Conservation (phyloP, 2,113 vertebrate genomes). For the Burhinus bistriatus region DNA sequence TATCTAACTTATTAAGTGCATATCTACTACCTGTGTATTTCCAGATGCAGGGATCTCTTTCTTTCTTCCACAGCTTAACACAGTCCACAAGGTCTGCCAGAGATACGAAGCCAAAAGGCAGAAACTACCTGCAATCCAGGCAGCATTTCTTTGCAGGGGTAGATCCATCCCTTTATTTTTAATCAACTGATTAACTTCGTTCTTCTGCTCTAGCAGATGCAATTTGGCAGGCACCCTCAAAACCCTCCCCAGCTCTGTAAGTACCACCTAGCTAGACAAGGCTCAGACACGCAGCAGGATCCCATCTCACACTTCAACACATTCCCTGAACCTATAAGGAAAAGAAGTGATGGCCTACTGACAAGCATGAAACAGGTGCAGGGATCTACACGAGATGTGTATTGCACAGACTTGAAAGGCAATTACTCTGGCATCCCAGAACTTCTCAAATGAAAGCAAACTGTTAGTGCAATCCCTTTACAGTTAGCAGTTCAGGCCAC, state of each 20-base stretch:
- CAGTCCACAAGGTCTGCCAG: conserved; percentile 82
- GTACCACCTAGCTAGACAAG: conserved; percentile 16
- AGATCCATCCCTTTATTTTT: conserved; percentile 78
- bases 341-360: conserved; percentile 77
- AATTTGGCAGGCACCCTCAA: not conserved
- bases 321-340: conserved; percentile 83
- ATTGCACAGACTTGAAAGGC: not conserved
- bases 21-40: conserved; percentile 80
- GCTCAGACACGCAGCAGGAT: not conserved
- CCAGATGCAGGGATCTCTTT: conserved; percentile 59
- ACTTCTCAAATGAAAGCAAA: conserved; percentile 57
- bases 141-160: conserved; percentile 77
- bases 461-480: not conserved
- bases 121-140: conserved; percentile 86
- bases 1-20: not conserved
- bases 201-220: not conserved
- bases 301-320: conserved; percentile 57
- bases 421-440: conserved; percentile 24
- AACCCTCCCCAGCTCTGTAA: conserved; percentile 6
- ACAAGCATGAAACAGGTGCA: conserved; percentile 84
- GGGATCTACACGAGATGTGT: not conserved
- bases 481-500: not conserved
- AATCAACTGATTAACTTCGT: not conserved
- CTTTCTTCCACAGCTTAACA: conserved; percentile 75
- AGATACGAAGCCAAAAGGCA: conserved; percentile 83